These are phyloP conservation scores for Ceyx margarethae DNA, from an alignment of 2,113 vertebrate genomes.

Conservation along the genomic window DNA sequence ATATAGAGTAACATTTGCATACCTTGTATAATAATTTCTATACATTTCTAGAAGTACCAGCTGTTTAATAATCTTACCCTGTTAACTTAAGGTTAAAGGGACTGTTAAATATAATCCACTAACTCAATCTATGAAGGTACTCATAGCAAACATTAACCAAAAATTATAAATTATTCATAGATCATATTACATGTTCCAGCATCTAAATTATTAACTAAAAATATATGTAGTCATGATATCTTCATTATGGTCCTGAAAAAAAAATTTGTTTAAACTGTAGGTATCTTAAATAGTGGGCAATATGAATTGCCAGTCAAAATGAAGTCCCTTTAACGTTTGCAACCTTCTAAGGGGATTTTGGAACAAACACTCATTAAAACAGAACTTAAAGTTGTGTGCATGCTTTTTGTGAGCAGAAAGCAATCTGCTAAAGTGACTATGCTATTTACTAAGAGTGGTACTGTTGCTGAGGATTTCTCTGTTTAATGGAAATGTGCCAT, in stretches of 20 bases:
- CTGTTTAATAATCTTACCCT: slow-evolving; percentile 94
- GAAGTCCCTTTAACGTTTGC: slow-evolving; percentile 99
- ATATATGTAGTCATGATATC: slow-evolving; percentile 79
- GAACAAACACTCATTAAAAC: slow-evolving; percentile 86
- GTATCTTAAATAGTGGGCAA: slow-evolving; percentile 93
- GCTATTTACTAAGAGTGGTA: slow-evolving; percentile 75
- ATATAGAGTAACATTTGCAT: slow-evolving; percentile 92
- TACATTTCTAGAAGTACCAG: slow-evolving; percentile 89
- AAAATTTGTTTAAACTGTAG: slow-evolving; percentile 89
- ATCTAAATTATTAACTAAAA: slow-evolving; percentile 93
- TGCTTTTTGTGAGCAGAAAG: slow-evolving; percentile 89
- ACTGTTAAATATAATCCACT: slow-evolving; percentile 98
- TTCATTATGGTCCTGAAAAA: slow-evolving; percentile 88
- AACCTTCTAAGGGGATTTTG: slow-evolving; percentile 89
- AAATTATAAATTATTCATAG: slow-evolving; percentile 92
- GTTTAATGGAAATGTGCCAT: slow-evolving; percentile 83
- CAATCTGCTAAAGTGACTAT: slow-evolving; percentile 80
- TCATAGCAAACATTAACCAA: slow-evolving; percentile 89
- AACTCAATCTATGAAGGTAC: slow-evolving; percentile 90
- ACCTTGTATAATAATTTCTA: slow-evolving; percentile 95
- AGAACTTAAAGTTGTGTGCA: slow-evolving; percentile 91
- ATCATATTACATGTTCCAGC: slow-evolving; percentile 84
- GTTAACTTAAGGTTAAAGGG: slow-evolving; percentile 99
- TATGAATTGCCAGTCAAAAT: slow-evolving; percentile 90
- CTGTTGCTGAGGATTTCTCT: slow-evolving; percentile 79